Base-by-base conservation (phyloP, 2,888 invertebrate genomes). In the Dysmachus trigonus region DNA sequence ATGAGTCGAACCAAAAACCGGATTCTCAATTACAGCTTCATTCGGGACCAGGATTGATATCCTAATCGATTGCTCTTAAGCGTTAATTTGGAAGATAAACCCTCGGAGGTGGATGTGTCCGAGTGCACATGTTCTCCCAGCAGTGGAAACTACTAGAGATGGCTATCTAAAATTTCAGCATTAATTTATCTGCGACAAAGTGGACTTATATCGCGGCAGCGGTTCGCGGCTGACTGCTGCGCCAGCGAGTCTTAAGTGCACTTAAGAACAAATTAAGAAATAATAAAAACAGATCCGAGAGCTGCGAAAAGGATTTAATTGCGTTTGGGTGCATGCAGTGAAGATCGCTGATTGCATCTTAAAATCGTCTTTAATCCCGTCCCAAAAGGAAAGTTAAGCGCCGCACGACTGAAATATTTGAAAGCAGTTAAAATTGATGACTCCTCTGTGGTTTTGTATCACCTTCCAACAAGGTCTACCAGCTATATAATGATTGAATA, bases 1-100 rank as follows among this genome's bases (percentile, higher is more conserved):
- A 62, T 62, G 62, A 62, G 62, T 62, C 62, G 62, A 62, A 10
- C 38, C 62, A 10, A 72, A 41, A 83, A 83, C 83, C 83, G 83
- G 83, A 83, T 83, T 72, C 83, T 83, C 83, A 83, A 83, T 83
- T 83, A 83, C 72, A 83, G 83, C 83, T 83, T 83, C 72, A 72
- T 83, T 83, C 71, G 13, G 22, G 15, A 10, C 15, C 10, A 33
- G 71, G 71, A 41, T 41, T 71, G 47, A 72, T 71, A 35, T 72
- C 71, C 72, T 83, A 83, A 83, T 83, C 83, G 72, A 71, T 83
- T 38, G 71, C 83, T 71, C 72, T 41, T 72, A 72, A 72, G 72
- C 83, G 72, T 83, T 83, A 71, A 83, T 83, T 83, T 72, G 41
- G 83, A 27, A 83, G 83, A 83, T 83, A 72, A 83, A 41, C 71